A percentile compares a stretch with the other conserved stretches of the same genome.
phyloP scores from a whole-genome alignment of 2,113 vertebrate species.

The Semnornis frantzii region DNA sequence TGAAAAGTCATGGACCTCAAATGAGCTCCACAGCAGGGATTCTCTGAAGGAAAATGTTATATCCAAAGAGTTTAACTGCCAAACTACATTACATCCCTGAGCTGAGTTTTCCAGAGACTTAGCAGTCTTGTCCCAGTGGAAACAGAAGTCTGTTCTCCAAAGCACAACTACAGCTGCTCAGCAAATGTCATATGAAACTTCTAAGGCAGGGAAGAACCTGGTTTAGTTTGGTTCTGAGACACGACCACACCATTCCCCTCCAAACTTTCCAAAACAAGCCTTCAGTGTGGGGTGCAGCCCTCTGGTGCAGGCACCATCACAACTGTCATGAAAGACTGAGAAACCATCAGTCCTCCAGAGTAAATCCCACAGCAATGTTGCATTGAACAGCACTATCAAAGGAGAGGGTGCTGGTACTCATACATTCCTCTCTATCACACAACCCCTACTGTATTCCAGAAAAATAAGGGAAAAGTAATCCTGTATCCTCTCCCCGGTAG shows the following conservation, averaged over 20 bases:
- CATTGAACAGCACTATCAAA: not conserved
- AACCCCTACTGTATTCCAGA: not conserved
- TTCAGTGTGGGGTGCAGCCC: not conserved
- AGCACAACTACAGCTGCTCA: not conserved
- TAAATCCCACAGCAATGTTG: not conserved
- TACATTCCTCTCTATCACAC: not conserved
- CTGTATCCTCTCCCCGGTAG: not conserved
- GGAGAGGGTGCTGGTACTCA: not conserved
- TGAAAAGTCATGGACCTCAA: not conserved
- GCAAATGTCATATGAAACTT: not conserved
- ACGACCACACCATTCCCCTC: not conserved
- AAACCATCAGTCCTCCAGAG: not conserved
- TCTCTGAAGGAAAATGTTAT: constrained; percentile 4
- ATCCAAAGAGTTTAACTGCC: constrained; percentile 11
- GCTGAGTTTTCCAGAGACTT: constrained; percentile 12
- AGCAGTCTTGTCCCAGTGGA: not conserved
- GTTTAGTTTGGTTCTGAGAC: not conserved
- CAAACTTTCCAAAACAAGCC: not conserved
- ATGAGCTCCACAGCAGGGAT: not conserved
- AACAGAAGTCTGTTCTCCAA: not conserved
- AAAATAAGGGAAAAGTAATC: not conserved
- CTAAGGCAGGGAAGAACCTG: not conserved
- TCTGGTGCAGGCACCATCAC: not conserved
- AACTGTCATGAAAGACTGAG: not conserved
- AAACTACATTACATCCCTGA: not conserved